Percentiles rank a stretch among this genome's conserved stretches.
Evolutionary conservation across 2,797 vertebrate genomes (phyloP).

Genomic region (Miichthys miiuy): DNA sequence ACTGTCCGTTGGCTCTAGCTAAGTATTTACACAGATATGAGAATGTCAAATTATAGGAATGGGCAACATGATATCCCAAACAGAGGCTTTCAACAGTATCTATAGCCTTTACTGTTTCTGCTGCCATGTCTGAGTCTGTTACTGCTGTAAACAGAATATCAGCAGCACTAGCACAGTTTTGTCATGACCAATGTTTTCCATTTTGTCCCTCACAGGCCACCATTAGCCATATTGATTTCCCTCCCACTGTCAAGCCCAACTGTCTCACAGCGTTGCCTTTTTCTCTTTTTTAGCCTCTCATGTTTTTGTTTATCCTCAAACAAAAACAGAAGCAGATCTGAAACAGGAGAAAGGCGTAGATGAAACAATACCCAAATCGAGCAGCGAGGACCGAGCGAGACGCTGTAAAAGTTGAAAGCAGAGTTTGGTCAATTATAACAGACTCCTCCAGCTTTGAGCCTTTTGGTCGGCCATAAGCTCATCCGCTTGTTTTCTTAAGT

Average conservation of each 20-base stretch:
- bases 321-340: conserved; percentile 33
- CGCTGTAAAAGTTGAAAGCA: conserved; percentile 59
- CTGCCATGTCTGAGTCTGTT: too few species aligned
- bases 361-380: conserved; percentile 54
- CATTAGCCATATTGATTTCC: conserved; percentile 53
- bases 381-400: conserved; percentile 25
- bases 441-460: conserved; percentile 69
- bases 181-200: conserved; percentile 26
- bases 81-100: too few species aligned
- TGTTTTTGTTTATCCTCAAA: conserved; percentile 67
- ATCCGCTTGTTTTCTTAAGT: conserved; percentile 62
- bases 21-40: not conserved
- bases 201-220: conserved; percentile 52
- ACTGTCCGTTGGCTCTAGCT: too few species aligned
- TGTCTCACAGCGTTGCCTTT: conserved; percentile 43
- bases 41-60: not conserved
- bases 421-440: conserved; percentile 75
- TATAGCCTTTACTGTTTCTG: not conserved
- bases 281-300: conserved; percentile 26
- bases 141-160: not conserved
- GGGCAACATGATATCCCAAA: not conserved
- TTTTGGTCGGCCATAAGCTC: conserved; percentile 57
- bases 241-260: conserved; percentile 32
- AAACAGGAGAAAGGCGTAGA: conserved; percentile 17
- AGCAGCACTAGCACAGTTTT: not conserved